These are phyloP conservation scores for Drosophila melanica DNA, from an alignment of 1,140 invertebrate species.

Conservation along the genomic window DNA sequence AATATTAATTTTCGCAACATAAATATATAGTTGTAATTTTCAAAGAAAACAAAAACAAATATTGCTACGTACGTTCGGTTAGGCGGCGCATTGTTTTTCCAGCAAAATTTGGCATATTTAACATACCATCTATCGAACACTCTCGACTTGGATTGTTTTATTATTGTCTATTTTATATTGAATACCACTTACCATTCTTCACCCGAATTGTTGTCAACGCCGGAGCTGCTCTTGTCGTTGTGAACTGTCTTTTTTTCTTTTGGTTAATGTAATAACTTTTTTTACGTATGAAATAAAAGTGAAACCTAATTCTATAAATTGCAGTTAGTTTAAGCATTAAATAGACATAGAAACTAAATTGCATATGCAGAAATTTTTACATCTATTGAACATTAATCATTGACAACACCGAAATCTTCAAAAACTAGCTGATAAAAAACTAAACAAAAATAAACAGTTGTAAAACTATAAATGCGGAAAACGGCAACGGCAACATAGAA, in stretches of 20 bases:
- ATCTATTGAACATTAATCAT: slow-evolving; percentile 50
- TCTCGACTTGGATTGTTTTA: slow-evolving; percentile 10
- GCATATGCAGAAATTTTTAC: slow-evolving; percentile 29
- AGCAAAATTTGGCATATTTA: slow-evolving; percentile 32
- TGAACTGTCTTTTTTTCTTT: slow-evolving; percentile 20
- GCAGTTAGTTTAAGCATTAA: slow-evolving; percentile 19
- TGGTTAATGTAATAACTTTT: slow-evolving; percentile 36
- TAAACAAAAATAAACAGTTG: slow-evolving; percentile 51
- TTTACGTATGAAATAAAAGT: slow-evolving; percentile 31
- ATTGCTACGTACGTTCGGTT: slow-evolving; percentile 39
- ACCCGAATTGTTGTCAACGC: slow-evolving; percentile 4
- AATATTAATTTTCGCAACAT: slow-evolving; percentile 80
- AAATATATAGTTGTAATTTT: slow-evolving; percentile 78
- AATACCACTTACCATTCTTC: background rate
- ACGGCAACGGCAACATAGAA: slow-evolving; percentile 31
- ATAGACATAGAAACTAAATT: background rate
- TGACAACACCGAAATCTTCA: slow-evolving; percentile 35
- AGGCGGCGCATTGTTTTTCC: slow-evolving; percentile 48
- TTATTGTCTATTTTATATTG: slow-evolving; percentile 23
- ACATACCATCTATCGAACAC: slow-evolving; percentile 7
- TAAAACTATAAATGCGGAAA: slow-evolving; percentile 69
- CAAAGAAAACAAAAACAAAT: slow-evolving; percentile 45
- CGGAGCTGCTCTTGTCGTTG: slow-evolving; percentile 21
- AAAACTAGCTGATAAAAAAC: slow-evolving; percentile 53
- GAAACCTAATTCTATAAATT: slow-evolving; percentile 26